A percentile compares a stretch with the other conserved stretches of the same genome.
Evolutionary conservation across 2,113 vertebrate genomes (phyloP).

Genomic region (Ptychochromis oligacanthus): DNA sequence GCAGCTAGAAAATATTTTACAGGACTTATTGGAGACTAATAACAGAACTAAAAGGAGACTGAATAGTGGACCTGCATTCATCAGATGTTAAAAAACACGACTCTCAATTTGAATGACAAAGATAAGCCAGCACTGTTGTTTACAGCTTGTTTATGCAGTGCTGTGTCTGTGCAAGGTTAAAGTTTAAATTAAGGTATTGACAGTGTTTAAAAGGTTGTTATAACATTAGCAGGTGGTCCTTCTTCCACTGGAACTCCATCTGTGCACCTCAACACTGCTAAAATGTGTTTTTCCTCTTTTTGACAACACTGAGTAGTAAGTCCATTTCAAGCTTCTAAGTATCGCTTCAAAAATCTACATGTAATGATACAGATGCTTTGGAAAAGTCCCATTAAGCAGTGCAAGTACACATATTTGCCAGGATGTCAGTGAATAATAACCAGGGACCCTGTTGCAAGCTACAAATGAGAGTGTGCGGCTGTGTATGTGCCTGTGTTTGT

Average conservation of each 20-base stretch:
- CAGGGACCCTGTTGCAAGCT: slow-evolving; percentile 29
- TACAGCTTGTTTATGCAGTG: background rate
- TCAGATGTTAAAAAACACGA: background rate
- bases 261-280: too few relatives aligned
- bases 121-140: background rate
- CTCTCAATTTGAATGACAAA: background rate
- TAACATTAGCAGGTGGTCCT: background rate
- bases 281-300: too few relatives aligned
- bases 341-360: slow-evolving; percentile 10
- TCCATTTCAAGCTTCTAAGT: background rate
- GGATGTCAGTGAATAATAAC: slow-evolving; percentile 47
- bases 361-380: slow-evolving; percentile 10
- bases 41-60: background rate
- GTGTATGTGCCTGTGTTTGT: slow-evolving; percentile 45
- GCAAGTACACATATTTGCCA: slow-evolving; percentile 28
- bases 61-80: background rate
- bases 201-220: background rate
- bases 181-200: background rate
- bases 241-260: too few relatives aligned
- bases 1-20: background rate
- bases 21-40: background rate
- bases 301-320: too few relatives aligned
- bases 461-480: background rate
- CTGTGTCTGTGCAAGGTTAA: background rate
- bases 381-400: slow-evolving; percentile 26